Evolutionary conservation across 2,797 vertebrate genomes (phyloP).

Genomic region (Botia almorhae): DNA sequence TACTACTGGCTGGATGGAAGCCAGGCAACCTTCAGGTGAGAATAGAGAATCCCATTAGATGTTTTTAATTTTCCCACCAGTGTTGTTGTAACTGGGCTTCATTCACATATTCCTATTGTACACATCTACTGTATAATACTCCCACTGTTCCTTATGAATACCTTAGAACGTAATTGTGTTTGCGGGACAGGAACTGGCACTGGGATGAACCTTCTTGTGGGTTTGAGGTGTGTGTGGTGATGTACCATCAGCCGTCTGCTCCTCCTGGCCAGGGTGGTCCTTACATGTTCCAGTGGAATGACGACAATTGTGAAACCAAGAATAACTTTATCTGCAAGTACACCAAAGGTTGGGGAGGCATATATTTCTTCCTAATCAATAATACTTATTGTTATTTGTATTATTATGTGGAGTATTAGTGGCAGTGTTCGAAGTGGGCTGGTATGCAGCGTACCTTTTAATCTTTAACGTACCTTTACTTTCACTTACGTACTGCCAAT

Average conservation of each 20-base stretch:
- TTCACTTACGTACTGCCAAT: no score
- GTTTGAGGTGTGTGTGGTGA: constrained; percentile 93
- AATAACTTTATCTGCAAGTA: constrained; percentile 99
- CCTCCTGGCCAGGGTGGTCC: constrained; percentile 80
- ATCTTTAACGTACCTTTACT: no score
- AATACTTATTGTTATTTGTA: background rate
- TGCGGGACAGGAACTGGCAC: constrained; percentile 89
- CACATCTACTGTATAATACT: background rate
- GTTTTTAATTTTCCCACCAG: background rate
- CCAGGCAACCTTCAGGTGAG: constrained; percentile 75
- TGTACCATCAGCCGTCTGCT: constrained; percentile 96
- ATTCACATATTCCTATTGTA: background rate
- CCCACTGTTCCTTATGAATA: background rate
- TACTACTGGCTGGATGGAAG: constrained; percentile 92
- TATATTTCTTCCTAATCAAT: background rate
- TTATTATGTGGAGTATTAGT: background rate
- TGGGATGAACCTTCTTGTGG: constrained; percentile 94
- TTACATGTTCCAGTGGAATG: constrained; percentile 97
- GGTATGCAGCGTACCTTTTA: no score
- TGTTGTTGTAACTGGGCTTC: background rate
- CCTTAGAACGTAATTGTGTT: constrained; percentile 3
- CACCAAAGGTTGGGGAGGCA: constrained; percentile 78
- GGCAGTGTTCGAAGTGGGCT: background rate
- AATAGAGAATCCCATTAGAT: background rate
- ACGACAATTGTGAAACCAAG: constrained; percentile 93